These are phyloP conservation scores for Xylota segnis DNA, from an alignment of 2,888 invertebrate genomes.

Conservation along the genomic window DNA sequence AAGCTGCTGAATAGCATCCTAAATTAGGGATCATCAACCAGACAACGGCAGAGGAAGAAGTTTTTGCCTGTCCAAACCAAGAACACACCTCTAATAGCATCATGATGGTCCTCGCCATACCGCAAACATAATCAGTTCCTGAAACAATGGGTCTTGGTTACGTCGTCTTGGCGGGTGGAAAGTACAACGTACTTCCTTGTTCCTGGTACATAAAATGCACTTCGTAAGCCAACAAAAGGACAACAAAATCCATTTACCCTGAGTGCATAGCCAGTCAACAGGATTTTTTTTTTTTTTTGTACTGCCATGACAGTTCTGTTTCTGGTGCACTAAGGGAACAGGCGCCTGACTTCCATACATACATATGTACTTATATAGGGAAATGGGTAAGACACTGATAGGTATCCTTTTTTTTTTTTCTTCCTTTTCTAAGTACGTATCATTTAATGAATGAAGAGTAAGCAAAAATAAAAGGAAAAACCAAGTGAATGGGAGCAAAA, in stretches of 20 bases:
- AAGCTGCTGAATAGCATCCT: background rate
- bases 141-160: slow-evolving; percentile 29
- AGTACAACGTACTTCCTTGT: slow-evolving; percentile 57
- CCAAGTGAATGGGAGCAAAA: slow-evolving; percentile 43
- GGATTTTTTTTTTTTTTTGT: slow-evolving; percentile 11
- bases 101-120: slow-evolving; percentile 6
- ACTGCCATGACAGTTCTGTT: slow-evolving; percentile 29
- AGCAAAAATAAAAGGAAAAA: slow-evolving; percentile 14
- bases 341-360: slow-evolving; percentile 33
- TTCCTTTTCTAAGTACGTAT: slow-evolving; percentile 7
- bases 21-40: slow-evolving; percentile 51
- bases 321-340: slow-evolving; percentile 32
- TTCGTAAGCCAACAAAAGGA: slow-evolving; percentile 57
- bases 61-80: slow-evolving; percentile 36
- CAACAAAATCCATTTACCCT: slow-evolving; percentile 70
- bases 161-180: slow-evolving; percentile 26
- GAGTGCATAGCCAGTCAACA: slow-evolving; percentile 61
- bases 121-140: slow-evolving; percentile 1
- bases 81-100: slow-evolving; percentile 48
- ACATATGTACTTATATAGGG: too few relatives aligned
- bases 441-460: slow-evolving; percentile 45
- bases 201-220: slow-evolving; percentile 55
- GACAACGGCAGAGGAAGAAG: background rate
- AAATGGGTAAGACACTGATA: slow-evolving; percentile 61
- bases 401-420: slow-evolving; percentile 22